phyloP scores from a whole-genome alignment of 2,113 vertebrate genomes.

The Pelusios castaneus region DNA sequence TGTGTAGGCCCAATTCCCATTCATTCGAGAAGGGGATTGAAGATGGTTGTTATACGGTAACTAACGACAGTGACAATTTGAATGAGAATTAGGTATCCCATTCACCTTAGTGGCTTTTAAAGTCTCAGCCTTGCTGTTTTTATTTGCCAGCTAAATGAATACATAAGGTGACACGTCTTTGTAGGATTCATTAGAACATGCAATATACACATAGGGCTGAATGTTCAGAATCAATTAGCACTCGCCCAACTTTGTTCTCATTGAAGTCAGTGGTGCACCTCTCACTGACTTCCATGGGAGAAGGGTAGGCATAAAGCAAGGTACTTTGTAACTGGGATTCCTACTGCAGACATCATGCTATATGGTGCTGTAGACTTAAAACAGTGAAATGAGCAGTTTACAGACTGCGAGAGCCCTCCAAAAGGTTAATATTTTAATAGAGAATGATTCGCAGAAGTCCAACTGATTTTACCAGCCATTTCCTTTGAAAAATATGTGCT shows the following conservation, averaged over 20 bases:
- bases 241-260: no score
- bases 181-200: not conserved
- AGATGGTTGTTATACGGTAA: not conserved
- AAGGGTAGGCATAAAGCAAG: not conserved
- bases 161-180: not conserved
- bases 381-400: not conserved
- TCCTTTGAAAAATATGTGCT: not conserved
- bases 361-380: not conserved
- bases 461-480: not conserved
- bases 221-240: no score
- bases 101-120: not conserved
- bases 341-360: not conserved
- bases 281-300: not conserved
- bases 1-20: not conserved
- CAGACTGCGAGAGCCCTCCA: accelerated
- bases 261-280: no score
- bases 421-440: not conserved
- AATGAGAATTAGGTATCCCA: not conserved
- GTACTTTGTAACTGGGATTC: not conserved
- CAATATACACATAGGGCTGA: no score
- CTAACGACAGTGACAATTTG: not conserved
- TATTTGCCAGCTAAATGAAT: not conserved
- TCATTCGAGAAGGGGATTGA: not conserved
- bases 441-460: not conserved
- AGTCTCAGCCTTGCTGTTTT: not conserved